Conservation (phyloP, 2,797 vertebrate species). For the Hippopotamyrus pictus region DNA sequence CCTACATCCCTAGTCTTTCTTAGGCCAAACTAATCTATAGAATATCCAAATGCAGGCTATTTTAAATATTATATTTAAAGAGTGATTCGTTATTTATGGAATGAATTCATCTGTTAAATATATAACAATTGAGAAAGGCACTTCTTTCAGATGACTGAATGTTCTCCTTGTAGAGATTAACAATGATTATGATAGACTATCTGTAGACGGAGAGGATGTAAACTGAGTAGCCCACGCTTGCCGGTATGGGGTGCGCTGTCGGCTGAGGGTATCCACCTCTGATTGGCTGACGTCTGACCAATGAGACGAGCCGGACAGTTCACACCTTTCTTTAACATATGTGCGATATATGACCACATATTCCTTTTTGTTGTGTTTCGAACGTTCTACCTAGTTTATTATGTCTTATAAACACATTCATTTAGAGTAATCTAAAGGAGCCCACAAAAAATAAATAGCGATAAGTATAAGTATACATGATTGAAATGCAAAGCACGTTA, state of each 20-base stretch:
- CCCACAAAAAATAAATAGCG: neutral
- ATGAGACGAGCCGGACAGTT: neutral
- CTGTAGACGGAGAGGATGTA: neutral
- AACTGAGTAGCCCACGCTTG: neutral
- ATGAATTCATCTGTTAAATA: neutral
- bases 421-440: neutral
- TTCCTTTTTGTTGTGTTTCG: neutral
- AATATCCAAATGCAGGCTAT: neutral
- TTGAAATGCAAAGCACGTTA: neutral
- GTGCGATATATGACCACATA: neutral
- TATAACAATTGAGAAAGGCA: neutral
- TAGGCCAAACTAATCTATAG: neutral
- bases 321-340: slow-evolving; percentile 6
- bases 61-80: neutral
- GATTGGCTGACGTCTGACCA: neutral
- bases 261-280: neutral
- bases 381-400: neutral
- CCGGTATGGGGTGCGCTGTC: neutral
- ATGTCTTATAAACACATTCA: neutral
- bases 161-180: neutral
- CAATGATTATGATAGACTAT: neutral
- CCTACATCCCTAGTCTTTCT: neutral
- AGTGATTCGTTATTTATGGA: neutral
- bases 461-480: neutral
- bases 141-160: neutral